phyloP scores from a whole-genome alignment of 1,140 invertebrate genomes.

The Drosophila tropicalis region DNA sequence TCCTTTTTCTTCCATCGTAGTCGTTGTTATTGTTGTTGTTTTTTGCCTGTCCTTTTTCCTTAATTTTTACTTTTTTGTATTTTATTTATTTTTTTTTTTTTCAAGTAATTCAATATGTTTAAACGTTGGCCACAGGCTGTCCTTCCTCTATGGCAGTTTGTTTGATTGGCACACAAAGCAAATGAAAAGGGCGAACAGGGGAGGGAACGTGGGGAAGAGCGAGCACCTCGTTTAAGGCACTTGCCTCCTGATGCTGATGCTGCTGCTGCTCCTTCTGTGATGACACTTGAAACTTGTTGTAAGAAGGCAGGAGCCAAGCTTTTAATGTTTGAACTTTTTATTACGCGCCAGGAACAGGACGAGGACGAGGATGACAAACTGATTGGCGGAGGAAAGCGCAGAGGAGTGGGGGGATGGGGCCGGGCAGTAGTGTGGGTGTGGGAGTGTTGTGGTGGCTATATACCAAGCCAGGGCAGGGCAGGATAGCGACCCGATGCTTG shows the following conservation, averaged over 20 bases:
- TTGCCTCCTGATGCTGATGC: conserved; percentile 15
- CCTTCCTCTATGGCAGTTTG: conserved; percentile 20
- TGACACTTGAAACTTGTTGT: conserved; percentile 70
- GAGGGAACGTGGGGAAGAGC: background rate
- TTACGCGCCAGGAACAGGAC: conserved; percentile 58
- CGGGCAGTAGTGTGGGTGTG: background rate
- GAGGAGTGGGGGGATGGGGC: background rate
- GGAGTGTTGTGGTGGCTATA: background rate
- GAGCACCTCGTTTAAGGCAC: conserved; percentile 43
- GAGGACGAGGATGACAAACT: conserved; percentile 10
- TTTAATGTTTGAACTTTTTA: conserved; percentile 81
- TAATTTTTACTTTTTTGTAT: conserved; percentile 12
- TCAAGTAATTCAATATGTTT: conserved; percentile 79
- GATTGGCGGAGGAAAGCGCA: background rate
- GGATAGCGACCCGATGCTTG: conserved; percentile 55
- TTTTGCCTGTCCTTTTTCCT: conserved; percentile 3
- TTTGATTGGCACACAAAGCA: conserved; percentile 73
- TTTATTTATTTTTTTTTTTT: conserved; percentile 23
- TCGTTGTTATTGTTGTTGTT: no score
- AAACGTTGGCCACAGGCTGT: conserved; percentile 63
- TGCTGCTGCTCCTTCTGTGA: conserved; percentile 26
- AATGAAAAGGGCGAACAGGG: conserved; percentile 23
- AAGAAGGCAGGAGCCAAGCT: conserved; percentile 49
- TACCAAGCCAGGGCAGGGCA: background rate
- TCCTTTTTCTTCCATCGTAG: background rate